phyloP scores from a whole-genome alignment of 2,113 vertebrate genomes.

The Mesocricetus auratus region DNA sequence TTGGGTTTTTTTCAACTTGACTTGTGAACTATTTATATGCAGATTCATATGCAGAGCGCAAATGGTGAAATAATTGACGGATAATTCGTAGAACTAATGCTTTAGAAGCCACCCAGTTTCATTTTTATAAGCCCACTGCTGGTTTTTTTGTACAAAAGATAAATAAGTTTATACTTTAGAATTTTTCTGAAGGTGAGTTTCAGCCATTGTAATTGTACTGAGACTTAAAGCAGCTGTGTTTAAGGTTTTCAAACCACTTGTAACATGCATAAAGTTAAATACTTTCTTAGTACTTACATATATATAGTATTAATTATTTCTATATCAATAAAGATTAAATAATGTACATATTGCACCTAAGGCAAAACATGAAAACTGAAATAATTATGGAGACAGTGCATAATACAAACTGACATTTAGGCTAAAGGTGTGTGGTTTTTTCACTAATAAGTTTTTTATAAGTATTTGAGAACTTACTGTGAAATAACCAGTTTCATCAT shows the following conservation, averaged over 20 bases:
- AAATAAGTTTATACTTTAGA: constrained; percentile 7
- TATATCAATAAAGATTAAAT: background rate
- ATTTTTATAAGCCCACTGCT: background rate
- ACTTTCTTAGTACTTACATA: constrained; percentile 63
- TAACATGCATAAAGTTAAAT: constrained; percentile 58
- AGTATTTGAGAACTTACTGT: constrained; percentile 5
- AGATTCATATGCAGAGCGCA: constrained; percentile 25
- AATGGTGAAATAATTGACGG: constrained; percentile 17
- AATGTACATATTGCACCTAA: constrained; percentile 31
- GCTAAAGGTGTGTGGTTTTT: background rate
- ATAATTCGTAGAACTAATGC: constrained; percentile 15
- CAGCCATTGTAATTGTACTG: background rate
- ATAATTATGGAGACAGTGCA: constrained; percentile 42
- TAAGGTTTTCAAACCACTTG: constrained; percentile 57
- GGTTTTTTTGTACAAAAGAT: background rate
- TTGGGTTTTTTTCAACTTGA: constrained; percentile 80
- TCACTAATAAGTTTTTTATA: constrained; percentile 15
- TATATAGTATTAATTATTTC: background rate
- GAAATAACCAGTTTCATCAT: background rate
- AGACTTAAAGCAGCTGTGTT: constrained; percentile 57
- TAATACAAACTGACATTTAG: constrained; percentile 45
- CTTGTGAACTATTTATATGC: constrained; percentile 54
- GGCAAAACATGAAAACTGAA: constrained; percentile 43
- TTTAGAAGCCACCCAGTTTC: background rate
- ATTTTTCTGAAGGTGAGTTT: constrained; percentile 47